Conservation (phyloP, 2,113 vertebrate genomes). For the Petrocephalus microphthalmus region DNA sequence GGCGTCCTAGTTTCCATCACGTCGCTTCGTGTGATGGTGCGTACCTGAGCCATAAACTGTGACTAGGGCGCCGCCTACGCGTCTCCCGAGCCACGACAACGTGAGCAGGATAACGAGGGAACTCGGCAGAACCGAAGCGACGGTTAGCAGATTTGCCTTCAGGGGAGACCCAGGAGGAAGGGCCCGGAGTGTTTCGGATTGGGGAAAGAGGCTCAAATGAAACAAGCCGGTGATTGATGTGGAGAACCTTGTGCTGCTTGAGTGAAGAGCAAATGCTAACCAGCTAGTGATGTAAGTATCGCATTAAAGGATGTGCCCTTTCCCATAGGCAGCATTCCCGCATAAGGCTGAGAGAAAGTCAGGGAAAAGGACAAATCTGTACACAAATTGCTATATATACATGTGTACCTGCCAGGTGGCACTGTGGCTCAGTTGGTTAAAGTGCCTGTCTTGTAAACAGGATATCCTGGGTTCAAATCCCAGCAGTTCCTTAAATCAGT, state of each 20-base stretch:
- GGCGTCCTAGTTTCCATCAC: background rate
- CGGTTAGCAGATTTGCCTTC: background rate
- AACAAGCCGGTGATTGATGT: background rate
- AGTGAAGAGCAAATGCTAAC: background rate
- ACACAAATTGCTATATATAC: background rate
- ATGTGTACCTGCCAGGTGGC: background rate
- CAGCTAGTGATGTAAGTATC: background rate
- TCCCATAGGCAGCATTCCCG: background rate
- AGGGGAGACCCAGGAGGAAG: background rate
- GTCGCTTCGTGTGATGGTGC: background rate
- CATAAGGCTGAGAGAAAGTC: background rate
- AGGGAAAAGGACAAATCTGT: background rate
- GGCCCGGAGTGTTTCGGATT: background rate
- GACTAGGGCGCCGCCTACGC: background rate
- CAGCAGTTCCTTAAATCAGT: background rate
- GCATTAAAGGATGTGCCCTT: background rate
- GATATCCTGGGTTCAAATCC: background rate
- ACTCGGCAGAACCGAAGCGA: background rate
- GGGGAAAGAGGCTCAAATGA: background rate
- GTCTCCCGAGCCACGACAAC: background rate
- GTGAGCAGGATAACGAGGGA: background rate
- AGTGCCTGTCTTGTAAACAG: background rate
- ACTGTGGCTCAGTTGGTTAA: background rate
- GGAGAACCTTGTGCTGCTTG: background rate
- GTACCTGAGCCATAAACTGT: background rate